Conservation (phyloP, 2,888 invertebrate species). For the Oligia latruncula region DNA sequence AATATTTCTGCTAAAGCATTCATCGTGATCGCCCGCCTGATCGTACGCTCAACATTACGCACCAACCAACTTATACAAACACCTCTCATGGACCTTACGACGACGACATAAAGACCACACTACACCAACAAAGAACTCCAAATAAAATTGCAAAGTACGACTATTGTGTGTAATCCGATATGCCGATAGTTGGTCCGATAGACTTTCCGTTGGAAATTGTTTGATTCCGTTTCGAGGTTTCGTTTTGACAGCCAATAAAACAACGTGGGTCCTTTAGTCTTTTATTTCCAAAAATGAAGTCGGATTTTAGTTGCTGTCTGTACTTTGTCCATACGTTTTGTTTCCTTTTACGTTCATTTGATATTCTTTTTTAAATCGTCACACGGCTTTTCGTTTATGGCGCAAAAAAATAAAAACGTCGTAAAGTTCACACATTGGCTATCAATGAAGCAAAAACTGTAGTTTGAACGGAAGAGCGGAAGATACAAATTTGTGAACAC, state of each 20-base stretch:
- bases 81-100: constrained; percentile 68
- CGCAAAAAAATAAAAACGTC: constrained; percentile 59
- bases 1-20: constrained; percentile 90
- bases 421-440: constrained; percentile 64
- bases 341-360: constrained; percentile 56
- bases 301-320: constrained; percentile 64
- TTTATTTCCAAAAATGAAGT: constrained; percentile 61
- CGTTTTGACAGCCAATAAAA: constrained; percentile 76
- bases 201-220: constrained; percentile 82
- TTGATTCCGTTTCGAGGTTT: constrained; percentile 80
- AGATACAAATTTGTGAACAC: constrained; percentile 87
- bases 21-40: constrained; percentile 88
- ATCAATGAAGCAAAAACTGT: constrained; percentile 67
- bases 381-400: constrained; percentile 62
- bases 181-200: constrained; percentile 83
- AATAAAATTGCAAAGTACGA: constrained; percentile 75
- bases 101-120: constrained; percentile 71
- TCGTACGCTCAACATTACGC: constrained; percentile 83
- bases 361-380: constrained; percentile 61
- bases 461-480: constrained; percentile 78
- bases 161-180: constrained; percentile 86
- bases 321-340: constrained; percentile 57
- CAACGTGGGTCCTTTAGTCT: constrained; percentile 56
- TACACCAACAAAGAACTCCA: constrained; percentile 53
- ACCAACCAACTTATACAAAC: constrained; percentile 73